Base-by-base conservation (phyloP, 2,888 invertebrate species). In the Pterostichus niger region DNA sequence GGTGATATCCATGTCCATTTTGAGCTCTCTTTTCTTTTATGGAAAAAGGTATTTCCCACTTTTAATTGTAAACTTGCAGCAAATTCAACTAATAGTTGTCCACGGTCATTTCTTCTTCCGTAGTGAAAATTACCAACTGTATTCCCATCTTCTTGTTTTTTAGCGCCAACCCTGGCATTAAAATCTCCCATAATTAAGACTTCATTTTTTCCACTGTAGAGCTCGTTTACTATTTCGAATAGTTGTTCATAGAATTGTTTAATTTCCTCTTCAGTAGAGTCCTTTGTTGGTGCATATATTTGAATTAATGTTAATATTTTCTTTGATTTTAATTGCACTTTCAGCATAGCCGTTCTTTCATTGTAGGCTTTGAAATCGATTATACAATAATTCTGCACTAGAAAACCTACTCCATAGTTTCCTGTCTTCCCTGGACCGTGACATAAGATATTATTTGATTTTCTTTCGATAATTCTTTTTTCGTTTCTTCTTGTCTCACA, bases 361-460 rank as follows among this genome's bases (percentile, higher is more conserved):
- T 6, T 24, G 13, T 13, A 59, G 3, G 15, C 7, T 17, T 24
- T 59, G 10, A 59, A 59, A 6, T 59, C 59, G 10, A 59, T 10
- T 59, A 59, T 59, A 10, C 13, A 3, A 10, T 24, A 59, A n/a
- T 59, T 59, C 10, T 59, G 5, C 3, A 59, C 13, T 13, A 59
- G 6, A 13, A 59, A 59, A 59, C 31, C 59, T 15, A 59, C 15
- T 9, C 59, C 59, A 13, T 13, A 59, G 13, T 59, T 59, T 24
- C 59, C 59, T 6, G 10, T 3, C 13, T 11, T 24, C 10, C 59
- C 59, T 35, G 13, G 6, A 1, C 40, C 17, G 44, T 68, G 35
- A 11, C 35, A 68, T 40, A 68, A n/a, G 9, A 68, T 33, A 15
- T 68, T 68, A n/a, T 15, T 15, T 11, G 44, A 68, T 35, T 68